Percentiles rank a stretch among this genome's conserved stretches.
phyloP scores from a whole-genome alignment of 1,140 invertebrate genomes.

The Meloidogyne hapla region DNA sequence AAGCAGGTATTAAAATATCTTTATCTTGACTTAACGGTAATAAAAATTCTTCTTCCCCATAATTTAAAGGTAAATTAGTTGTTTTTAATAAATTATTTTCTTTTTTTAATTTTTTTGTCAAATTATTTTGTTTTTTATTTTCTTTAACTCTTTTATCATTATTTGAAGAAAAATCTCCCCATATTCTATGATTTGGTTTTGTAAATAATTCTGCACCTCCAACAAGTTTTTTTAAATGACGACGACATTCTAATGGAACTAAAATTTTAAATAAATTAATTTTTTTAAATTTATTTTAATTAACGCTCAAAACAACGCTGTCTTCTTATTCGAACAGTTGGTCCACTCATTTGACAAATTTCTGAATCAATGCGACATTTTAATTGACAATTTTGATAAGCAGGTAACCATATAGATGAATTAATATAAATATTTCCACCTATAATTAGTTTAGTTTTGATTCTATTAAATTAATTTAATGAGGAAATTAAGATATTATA shows the following conservation, averaged over 20 bases:
- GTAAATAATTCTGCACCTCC: constrained; percentile 29
- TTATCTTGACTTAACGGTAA: neutral
- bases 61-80: neutral
- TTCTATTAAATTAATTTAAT: no score
- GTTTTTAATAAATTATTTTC: neutral
- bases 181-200: constrained; percentile 10
- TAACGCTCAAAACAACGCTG: constrained; percentile 34
- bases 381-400: constrained; percentile 35
- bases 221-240: constrained; percentile 22
- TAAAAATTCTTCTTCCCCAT: neutral
- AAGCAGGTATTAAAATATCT: neutral
- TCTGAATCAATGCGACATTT: constrained; percentile 28
- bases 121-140: neutral
- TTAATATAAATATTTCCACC: constrained; percentile 39
- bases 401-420: constrained; percentile 32
- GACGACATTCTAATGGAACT: constrained; percentile 33
- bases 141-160: neutral
- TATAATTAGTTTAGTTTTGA: no score
- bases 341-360: constrained; percentile 36
- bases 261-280: constrained; percentile 22
- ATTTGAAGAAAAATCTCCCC: neutral
- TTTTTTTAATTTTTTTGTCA: neutral
- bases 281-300: neutral
- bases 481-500: no score
- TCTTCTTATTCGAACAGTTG: constrained; percentile 10